A percentile compares a stretch with the other conserved stretches of the same genome.
Conservation (phyloP, 2,113 vertebrate genomes). For the Centropristis striata region DNA sequence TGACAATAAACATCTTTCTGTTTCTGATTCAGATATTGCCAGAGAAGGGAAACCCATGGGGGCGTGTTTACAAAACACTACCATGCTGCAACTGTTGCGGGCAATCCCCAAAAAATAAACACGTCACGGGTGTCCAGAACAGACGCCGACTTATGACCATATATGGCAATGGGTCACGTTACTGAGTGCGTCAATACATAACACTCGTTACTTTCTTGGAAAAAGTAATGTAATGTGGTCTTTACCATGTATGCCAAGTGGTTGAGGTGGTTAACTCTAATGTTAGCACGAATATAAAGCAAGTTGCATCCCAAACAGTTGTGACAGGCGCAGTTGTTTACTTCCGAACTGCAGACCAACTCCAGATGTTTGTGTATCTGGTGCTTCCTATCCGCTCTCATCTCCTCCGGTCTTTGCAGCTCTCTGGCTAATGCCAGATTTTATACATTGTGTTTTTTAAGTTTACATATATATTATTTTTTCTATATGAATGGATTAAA, state of each 20-base stretch:
- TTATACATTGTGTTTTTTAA: too few species aligned
- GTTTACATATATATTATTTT: too few species aligned
- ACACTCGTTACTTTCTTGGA: not conserved
- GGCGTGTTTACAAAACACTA: slow-evolving; percentile 13
- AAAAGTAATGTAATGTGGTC: not conserved
- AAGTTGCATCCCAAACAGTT: not conserved
- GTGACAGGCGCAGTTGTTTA: slow-evolving; percentile 51
- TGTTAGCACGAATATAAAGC: not conserved
- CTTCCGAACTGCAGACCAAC: slow-evolving; percentile 57
- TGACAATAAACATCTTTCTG: too few species aligned
- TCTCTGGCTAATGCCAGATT: slow-evolving; percentile 34
- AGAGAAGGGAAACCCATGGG: not conserved
- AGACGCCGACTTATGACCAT: not conserved
- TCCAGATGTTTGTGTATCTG: slow-evolving; percentile 54
- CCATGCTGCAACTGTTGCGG: not conserved
- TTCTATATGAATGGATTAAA: too few species aligned
- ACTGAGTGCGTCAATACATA: not conserved
- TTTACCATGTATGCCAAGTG: not conserved
- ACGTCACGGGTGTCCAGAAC: not conserved
- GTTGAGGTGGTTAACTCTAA: not conserved
- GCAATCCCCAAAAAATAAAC: not conserved
- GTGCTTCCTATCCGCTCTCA: slow-evolving; percentile 8
- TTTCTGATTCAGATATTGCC: not conserved
- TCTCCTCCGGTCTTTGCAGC: slow-evolving; percentile 42
- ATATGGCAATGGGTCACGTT: not conserved